Evolutionary conservation across 2,888 invertebrate species (phyloP), one percentile per base, ranked within the genome.

Genomic region (Drosophila recens): DNA sequence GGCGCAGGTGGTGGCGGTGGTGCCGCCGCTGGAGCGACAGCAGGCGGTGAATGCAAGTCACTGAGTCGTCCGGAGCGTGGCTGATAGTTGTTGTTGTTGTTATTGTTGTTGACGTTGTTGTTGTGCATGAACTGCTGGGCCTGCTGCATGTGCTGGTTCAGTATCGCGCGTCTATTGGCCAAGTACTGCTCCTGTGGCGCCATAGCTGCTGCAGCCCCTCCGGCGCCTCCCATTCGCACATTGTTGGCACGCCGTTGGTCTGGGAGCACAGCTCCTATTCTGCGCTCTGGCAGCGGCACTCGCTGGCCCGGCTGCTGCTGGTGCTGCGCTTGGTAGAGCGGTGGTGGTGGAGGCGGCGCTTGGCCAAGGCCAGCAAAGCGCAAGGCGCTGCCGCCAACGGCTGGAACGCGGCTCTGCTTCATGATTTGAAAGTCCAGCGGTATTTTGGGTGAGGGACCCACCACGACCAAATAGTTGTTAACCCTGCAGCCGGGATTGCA

Each of bases 401-500:
- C 90, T 2, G 91, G 90, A 9, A 91, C 82, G 15, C 92, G 84
- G 40, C 85, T 91, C 54, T 92, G 92, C 53, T 91, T 92, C 89
- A 93, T 91, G 67, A 93, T 90, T 81, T 93, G 93, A 72, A 93
- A 93, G 72, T 93, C 93, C 52, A 91, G 85, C 11, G 92, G 91
- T 81, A 92, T 87, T 80, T 90, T 91, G 67, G 93, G 91, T 40
- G 93, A 92, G 2, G 92, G 91, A 0, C 93, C 91, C 17, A 97
- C 93, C 77, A 97, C 95, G 38, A 97, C 95, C 75, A 97, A 94
- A 92, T 96, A 96, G 84, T 96, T 95, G 64, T 96, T 96, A 1
- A 92, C 94, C 93, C 95, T 91, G 92, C 98, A 98, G 54, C 97
- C 97, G 62, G 98, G 97, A 93, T 98, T 97, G 91, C 97, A 98